Evolutionary conservation across 2,888 invertebrate species (phyloP), one percentile per base, ranked within the genome.

Genomic region (Oscheius sp.): DNA sequence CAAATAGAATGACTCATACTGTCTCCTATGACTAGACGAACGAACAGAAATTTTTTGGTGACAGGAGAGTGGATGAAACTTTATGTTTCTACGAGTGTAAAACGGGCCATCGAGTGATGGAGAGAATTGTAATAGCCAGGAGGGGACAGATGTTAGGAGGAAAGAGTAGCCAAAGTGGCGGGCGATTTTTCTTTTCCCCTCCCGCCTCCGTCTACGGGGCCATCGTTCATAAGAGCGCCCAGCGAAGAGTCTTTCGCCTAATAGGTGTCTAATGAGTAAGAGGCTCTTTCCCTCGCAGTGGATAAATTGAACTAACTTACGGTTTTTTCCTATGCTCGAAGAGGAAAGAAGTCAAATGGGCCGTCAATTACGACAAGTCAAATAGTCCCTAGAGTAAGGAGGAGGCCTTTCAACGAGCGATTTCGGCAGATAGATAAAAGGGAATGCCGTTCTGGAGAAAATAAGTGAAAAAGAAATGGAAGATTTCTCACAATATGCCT

Each of bases 211-310:
- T n/a, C n/a, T n/a, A n/a, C n/a, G n/a, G n/a, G n/a, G 59, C 59
- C 59, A 59, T 59, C 59, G 59, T 59, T 59, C 59, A 59, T 59
- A 59, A 44, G 22, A 22, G 59, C n/a, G 22, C 22, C 30, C 6
- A 36, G 33, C 41, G 12, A n/a, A 17, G 30, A 36, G 20, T 12
- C 56, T 6, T 22, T 12, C 24, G 26, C 44, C 59, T 59, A 59
- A 59, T 59, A 59, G 59, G 59, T 59, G 59, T 59, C 59, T 59
- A 59, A 59, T 59, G 59, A 59, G 59, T 59, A 59, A 59, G 44
- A n/a, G 50, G 36, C 8, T 8, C 8, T 14, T 36, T 6, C 45
- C 20, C 47, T 12, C 22, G 22, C 14, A 47, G 12, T 22, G 47
- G 5, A 20, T 4, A n/a, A 33, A 54, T 28, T 30, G 44, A 59